Evolutionary conservation across 2,888 invertebrate species (phyloP).

Genomic region (Lepidochrysops patricia): DNA sequence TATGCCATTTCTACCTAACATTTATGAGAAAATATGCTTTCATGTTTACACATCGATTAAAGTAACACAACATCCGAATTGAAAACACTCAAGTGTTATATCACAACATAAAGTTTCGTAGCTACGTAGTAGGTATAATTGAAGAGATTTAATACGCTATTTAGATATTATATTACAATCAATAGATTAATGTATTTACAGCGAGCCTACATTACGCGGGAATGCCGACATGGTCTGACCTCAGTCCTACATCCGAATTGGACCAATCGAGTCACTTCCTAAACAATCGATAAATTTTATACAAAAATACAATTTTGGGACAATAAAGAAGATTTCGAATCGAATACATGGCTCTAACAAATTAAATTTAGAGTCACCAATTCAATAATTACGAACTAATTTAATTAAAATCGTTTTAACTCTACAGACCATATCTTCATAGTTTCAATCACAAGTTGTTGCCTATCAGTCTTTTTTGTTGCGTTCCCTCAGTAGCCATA

Average conservation of each 20-base stretch:
- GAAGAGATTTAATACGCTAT: constrained; percentile 19
- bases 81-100: constrained; percentile 14
- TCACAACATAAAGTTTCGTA: constrained; percentile 12
- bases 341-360: constrained; percentile 11
- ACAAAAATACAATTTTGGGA: constrained; percentile 67
- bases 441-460: constrained; percentile 63
- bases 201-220: constrained; percentile 16
- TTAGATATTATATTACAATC: constrained; percentile 13
- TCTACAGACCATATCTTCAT: constrained; percentile 48
- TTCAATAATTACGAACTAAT: constrained; percentile 28
- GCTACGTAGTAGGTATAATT: constrained; percentile 14
- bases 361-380: constrained; percentile 32
- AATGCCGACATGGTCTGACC: not conserved
- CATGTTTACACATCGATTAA: constrained; percentile 16
- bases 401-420: constrained; percentile 43
- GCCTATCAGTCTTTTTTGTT: constrained; percentile 62
- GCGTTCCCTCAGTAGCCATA: no score
- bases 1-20: constrained; percentile 25
- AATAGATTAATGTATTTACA: constrained; percentile 4
- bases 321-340: constrained; percentile 32
- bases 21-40: constrained; percentile 21
- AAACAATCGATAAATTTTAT: constrained; percentile 57
- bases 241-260: constrained; percentile 26
- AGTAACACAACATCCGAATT: constrained; percentile 9
- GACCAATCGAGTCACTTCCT: constrained; percentile 37